Evolutionary conservation across 2,797 vertebrate genomes (phyloP), one percentile per base, ranked within the genome.

Genomic region (Muscicapa striata): DNA sequence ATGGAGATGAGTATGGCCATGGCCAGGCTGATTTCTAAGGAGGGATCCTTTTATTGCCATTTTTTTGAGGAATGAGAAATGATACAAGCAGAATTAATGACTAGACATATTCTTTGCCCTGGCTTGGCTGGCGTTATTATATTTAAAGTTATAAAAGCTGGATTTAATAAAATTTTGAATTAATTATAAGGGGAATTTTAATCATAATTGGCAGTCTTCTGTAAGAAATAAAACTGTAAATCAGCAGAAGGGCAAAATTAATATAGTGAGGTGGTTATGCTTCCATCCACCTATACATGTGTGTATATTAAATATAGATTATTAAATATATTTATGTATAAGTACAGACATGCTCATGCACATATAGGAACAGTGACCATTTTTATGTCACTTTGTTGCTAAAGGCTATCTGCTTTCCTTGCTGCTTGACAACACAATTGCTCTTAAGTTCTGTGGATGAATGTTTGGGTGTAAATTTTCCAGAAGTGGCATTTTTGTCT

Each of bases 151-250:
- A 97, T 95, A 96, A 97, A 97, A 97, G 90, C 96, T 97, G 93
- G 91, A 96, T 97, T 98, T 98, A 98, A 98, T 98, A 97, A 98
- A 97, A 97, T 91, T 97, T 96, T 97, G 94, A 97, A 98, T 98
- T 97, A 98, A 98, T 97, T 97, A 98, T 98, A 96, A 98, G 89
- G 94, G 87, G 68, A 96, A 96, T 96, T 97, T 98, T 96, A 95
- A 88, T 97, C 94, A 93, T 96, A 96, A 97, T 96, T 96, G 96
- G 79, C 89, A 95, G 88, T 93, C 92, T 89, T 93, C 95, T 91
- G 13, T 88, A 88, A 91, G 96, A 94, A 90, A 85, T 94, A 95
- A 96, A 81, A 74, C 38, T 79, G 69, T 82, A 94, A 93, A 84
- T 91, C 12, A 23, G 51, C 58, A 82, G 34, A 90, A 87, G 34